A percentile compares a stretch with the other conserved stretches of the same genome.
Evolutionary conservation across 2,888 invertebrate genomes (phyloP).

Genomic region (Lutraria lutraria): DNA sequence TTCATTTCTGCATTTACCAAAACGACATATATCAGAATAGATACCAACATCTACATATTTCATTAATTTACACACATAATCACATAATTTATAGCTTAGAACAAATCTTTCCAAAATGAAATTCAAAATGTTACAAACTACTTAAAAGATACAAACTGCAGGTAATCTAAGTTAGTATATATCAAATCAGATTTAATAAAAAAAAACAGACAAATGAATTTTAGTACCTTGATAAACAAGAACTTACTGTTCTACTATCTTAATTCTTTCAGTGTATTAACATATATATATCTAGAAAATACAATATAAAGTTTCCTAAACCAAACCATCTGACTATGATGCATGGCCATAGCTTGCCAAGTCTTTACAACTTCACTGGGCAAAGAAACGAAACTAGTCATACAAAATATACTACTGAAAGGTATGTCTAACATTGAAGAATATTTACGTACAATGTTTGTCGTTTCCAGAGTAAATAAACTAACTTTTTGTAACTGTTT

Average conservation of each 20-base stretch:
- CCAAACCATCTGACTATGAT: conserved; percentile 98
- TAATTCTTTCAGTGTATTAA: conserved; percentile 91
- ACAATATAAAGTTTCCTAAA: conserved; percentile 95
- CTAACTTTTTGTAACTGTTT: conserved; percentile 60
- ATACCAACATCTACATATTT: no score
- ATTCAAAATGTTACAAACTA: no score
- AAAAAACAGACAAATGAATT: neutral
- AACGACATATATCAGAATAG: no score
- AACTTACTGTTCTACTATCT: neutral
- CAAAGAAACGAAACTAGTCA: conserved; percentile 64
- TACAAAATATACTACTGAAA: conserved; percentile 86
- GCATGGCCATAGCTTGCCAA: conserved; percentile 93
- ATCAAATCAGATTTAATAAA: no score
- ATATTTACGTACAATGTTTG: conserved; percentile 95
- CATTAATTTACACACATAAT: no score
- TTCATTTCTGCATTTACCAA: no score
- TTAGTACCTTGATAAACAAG: neutral
- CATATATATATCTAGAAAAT: conserved; percentile 95
- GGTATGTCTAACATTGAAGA: conserved; percentile 93
- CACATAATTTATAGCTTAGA: no score
- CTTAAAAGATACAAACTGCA: no score
- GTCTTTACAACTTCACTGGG: conserved; percentile 53
- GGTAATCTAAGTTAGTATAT: no score
- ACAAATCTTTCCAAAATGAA: no score
- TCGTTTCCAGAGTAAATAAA: conserved; percentile 94